Evolutionary conservation across 2,888 invertebrate species (phyloP), one percentile per base, ranked within the genome.

Genomic region (Latrodectus elegans): DNA sequence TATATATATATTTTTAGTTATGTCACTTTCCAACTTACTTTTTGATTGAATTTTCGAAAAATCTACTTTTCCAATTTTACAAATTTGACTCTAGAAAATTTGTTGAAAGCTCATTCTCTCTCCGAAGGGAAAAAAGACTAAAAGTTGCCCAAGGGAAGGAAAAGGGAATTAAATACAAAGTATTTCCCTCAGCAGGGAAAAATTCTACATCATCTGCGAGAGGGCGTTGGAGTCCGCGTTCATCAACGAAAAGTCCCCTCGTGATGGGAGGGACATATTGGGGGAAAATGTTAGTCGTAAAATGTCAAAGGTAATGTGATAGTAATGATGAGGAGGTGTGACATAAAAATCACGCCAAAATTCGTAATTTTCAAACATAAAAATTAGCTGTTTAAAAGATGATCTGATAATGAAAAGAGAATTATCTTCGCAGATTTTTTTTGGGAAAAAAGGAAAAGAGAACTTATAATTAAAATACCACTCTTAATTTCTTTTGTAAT

Each of bases 221-320:
- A 73, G 67, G 73, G 78, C 84, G 84, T 73, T 78, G 26, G 76
- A 22, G 82, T 55, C 60, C 65, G 72, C 72, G 38, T 73, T 78
- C 78, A 78, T 84, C 84, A 78, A 78, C 73, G 51, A 64, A 80
- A 80, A 64, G 71, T 71, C 11, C 51, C 71, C 38, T 55, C 26
- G 11, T 17, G 14, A 51, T 14, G 51, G 22, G 72, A n/a, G 22
- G 17, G 81, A 74, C 55, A 74, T 38, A 52, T 81, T 81, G 67
- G 64, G 60, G 51, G 64, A n/a, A 72, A 80, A 80, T 74, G 73
- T 81, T 38, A 53, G 73, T 64, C 15, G 60, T 64, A 77, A 83
- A 83, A 83, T 76, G 83, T 83, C 83, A 83, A 83, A 83, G 83
- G 83, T 77, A 83, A 76, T 71, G 60, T 60, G 76, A 83, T 75